Evolutionary conservation across 1,140 invertebrate genomes (phyloP).

Genomic region (Drosophila nebulosa): DNA sequence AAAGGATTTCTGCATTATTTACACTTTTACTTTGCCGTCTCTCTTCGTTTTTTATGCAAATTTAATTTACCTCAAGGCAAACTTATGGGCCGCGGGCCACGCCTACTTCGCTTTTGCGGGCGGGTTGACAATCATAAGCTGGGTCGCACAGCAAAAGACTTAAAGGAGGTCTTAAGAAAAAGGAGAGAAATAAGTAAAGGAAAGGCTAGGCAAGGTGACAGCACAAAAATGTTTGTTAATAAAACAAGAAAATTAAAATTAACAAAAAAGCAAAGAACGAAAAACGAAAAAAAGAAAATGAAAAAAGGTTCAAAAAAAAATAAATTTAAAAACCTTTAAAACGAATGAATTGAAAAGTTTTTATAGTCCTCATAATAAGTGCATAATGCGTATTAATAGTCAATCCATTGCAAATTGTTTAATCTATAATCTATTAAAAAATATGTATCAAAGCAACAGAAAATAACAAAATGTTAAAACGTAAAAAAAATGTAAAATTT

Average conservation of each 20-base stretch:
- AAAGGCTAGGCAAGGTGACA: not conserved
- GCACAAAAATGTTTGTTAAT: not conserved
- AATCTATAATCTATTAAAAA: not conserved
- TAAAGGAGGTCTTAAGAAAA: not conserved
- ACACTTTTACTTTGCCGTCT: conserved; percentile 11
- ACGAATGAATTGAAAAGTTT: not conserved
- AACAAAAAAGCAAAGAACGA: not conserved
- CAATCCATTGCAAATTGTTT: not conserved
- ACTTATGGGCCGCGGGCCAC: conserved; percentile 29
- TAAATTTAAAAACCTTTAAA: not conserved
- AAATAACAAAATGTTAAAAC: conserved; percentile 37
- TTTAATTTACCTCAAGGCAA: conserved; percentile 64
- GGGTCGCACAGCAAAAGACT: not conserved
- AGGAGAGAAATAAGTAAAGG: not conserved
- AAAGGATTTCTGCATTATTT: conserved; percentile 48
- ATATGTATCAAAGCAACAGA: not conserved
- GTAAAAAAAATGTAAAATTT: conserved; percentile 35
- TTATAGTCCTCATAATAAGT: no score
- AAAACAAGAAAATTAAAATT: conserved; percentile 2
- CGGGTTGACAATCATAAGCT: conserved; percentile 54
- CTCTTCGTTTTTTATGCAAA: conserved; percentile 65
- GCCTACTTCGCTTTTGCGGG: conserved; percentile 9
- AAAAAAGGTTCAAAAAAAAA: not conserved
- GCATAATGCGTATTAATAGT: no score
- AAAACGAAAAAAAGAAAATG: no score